Conservation (phyloP, 2,888 invertebrate species). For the Torymus tubicola region DNA sequence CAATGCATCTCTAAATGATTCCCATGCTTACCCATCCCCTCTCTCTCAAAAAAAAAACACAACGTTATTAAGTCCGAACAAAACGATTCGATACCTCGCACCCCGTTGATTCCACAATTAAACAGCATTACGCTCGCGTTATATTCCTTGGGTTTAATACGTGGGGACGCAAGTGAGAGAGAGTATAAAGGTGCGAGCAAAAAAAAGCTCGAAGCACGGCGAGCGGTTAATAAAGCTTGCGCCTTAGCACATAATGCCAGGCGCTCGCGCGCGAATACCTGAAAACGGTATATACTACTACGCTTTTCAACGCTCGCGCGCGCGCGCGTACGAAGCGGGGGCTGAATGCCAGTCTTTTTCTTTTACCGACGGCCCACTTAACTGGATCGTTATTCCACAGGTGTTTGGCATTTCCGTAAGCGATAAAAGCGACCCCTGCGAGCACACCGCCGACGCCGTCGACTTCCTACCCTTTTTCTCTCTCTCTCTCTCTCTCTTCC, state of each 20-base stretch:
- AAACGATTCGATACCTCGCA: not conserved
- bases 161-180: conserved; percentile 14
- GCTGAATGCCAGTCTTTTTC: conserved; percentile 70
- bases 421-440: conserved; percentile 72
- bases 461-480: conserved; percentile 69
- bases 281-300: conserved; percentile 46
- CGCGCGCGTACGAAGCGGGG: conserved; percentile 10
- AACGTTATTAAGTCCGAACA: too few species aligned
- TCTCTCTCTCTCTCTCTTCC: conserved; percentile 65
- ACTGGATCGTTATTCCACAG: conserved; percentile 75
- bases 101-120: conserved; percentile 36
- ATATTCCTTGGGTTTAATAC: conserved; percentile 24
- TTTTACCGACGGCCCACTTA: conserved; percentile 72
- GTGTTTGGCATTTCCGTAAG: conserved; percentile 76
- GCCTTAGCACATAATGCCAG: conserved; percentile 58
- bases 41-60: too few species aligned
- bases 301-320: conserved; percentile 44
- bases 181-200: not conserved
- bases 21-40: too few species aligned
- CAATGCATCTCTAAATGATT: too few species aligned
- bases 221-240: conserved; percentile 57
- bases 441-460: too few species aligned
- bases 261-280: conserved; percentile 29
- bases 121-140: conserved; percentile 15
- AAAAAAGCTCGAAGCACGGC: not conserved